phyloP scores from a whole-genome alignment of 35 echinoderm and acorn worm genomes.

The Ophiothrix spiculata region DNA sequence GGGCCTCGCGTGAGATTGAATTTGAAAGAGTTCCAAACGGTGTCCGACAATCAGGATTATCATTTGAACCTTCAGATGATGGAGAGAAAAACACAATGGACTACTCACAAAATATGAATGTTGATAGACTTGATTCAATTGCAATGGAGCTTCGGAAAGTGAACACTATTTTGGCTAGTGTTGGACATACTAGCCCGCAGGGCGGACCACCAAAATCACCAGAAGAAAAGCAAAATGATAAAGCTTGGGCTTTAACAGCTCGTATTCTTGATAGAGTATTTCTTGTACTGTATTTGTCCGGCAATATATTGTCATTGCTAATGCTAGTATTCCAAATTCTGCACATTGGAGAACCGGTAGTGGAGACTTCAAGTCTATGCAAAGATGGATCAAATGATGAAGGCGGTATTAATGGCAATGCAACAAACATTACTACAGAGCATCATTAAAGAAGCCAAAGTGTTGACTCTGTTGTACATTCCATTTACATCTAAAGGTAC shows the following conservation, averaged over 20 bases:
- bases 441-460: too few species aligned
- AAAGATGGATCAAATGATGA: background rate
- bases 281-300: constrained; percentile 67
- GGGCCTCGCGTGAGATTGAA: constrained; percentile 1
- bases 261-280: constrained; percentile 80
- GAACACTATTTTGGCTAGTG: constrained; percentile 60
- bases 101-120: constrained; percentile 21
- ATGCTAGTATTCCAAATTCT: constrained; percentile 35
- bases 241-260: constrained; percentile 66
- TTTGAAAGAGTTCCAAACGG: constrained; percentile 14
- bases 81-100: constrained; percentile 28
- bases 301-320: constrained; percentile 19
- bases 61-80: background rate
- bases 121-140: constrained; percentile 52
- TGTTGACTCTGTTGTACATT: too few species aligned
- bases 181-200: constrained; percentile 26
- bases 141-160: constrained; percentile 61
- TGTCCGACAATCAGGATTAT: background rate
- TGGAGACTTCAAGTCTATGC: background rate
- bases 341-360: background rate
- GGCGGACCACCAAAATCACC: constrained; percentile 13
- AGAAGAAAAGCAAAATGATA: constrained; percentile 30
- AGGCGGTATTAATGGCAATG: too few species aligned
- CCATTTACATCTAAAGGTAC: too few species aligned
- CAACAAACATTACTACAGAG: too few species aligned